Percentiles rank a stretch among this genome's conserved stretches.
Conservation (phyloP, 2,888 invertebrate species). For the Craniophora ligustri region DNA sequence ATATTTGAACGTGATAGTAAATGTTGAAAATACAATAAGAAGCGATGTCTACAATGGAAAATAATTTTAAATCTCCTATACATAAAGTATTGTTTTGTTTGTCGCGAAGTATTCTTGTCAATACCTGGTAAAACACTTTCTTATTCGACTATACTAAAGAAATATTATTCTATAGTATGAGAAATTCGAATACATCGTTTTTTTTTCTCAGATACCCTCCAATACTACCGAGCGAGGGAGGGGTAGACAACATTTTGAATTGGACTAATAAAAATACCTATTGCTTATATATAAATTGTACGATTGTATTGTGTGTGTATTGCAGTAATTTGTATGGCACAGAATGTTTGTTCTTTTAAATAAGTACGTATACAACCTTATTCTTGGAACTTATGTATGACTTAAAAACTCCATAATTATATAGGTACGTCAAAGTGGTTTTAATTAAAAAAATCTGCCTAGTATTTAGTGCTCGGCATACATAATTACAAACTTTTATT, state of each 20-base stretch:
- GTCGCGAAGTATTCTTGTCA: not conserved
- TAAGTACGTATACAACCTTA: not conserved
- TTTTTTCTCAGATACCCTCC: slow-evolving; percentile 23
- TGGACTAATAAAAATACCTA: slow-evolving; percentile 30
- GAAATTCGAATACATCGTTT: slow-evolving; percentile 34
- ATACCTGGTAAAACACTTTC: not conserved
- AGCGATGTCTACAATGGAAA: not conserved
- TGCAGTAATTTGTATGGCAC: slow-evolving; percentile 40
- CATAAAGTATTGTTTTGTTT: not conserved
- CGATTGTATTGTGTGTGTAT: slow-evolving; percentile 23
- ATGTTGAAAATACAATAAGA: too few relatives aligned
- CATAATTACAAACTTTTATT: too few relatives aligned
- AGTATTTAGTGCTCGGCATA: too few relatives aligned
- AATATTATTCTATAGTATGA: slow-evolving; percentile 13
- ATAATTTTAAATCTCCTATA: not conserved
- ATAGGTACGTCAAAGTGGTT: too few relatives aligned
- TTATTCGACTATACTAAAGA: not conserved
- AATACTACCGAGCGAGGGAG: slow-evolving; percentile 9
- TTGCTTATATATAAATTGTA: slow-evolving; percentile 39
- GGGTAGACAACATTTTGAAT: slow-evolving; percentile 5
- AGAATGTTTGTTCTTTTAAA: slow-evolving; percentile 10
- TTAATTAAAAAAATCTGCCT: too few relatives aligned
- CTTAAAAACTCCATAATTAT: too few relatives aligned
- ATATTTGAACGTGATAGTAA: too few relatives aligned
- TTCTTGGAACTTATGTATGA: too few relatives aligned